Evolutionary conservation across 2,888 invertebrate species (phyloP).

Genomic region (Selenia dentaria): DNA sequence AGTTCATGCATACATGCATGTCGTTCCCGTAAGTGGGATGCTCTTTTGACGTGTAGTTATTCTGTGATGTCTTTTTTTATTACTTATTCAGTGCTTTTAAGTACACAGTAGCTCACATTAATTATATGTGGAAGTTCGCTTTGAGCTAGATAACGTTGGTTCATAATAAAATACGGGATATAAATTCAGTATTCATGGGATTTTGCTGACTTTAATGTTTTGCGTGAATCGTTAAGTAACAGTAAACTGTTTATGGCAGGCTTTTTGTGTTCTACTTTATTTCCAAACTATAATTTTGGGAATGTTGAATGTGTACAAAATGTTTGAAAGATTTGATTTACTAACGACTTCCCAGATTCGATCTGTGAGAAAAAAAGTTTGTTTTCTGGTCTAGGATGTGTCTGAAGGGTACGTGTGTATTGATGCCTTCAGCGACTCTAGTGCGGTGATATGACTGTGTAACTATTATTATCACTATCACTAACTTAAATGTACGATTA

Average conservation of each 20-base stretch:
- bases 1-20: conserved; percentile 16
- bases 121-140: conserved; percentile 1
- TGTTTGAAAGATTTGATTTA: too few species aligned
- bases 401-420: too few species aligned
- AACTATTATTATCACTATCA: too few species aligned
- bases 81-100: background rate
- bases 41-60: conserved; percentile 26
- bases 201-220: conserved; percentile 2
- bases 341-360: too few species aligned
- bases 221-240: background rate
- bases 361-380: too few species aligned
- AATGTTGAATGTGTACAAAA: too few species aligned
- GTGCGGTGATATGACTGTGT: too few species aligned
- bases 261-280: background rate
- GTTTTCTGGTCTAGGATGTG: too few species aligned
- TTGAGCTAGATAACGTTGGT: background rate
- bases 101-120: background rate
- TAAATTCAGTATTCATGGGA: conserved; percentile 1
- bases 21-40: conserved; percentile 17
- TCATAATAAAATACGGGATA: background rate
- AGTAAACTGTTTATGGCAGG: background rate
- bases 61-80: conserved; percentile 26
- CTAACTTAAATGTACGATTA: too few species aligned
- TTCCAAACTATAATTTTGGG: too few species aligned
- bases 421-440: too few species aligned